phyloP scores from a whole-genome alignment of 2,888 invertebrate genomes.

The Drosophila greeni region DNA sequence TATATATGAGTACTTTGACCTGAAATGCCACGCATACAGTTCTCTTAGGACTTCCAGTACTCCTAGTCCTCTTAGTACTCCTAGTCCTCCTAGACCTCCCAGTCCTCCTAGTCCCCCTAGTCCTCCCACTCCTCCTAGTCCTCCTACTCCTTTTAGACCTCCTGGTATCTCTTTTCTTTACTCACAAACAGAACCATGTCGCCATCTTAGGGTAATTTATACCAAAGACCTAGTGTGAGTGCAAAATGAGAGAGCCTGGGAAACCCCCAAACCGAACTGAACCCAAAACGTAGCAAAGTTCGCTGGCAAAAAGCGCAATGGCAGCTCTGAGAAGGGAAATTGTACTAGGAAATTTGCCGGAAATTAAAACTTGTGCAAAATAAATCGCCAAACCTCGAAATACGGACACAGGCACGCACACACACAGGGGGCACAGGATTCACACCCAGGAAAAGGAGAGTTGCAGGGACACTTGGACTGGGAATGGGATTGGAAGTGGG shows the following conservation, averaged over 20 bases:
- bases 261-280: neutral
- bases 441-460: neutral
- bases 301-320: conserved; percentile 33
- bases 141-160: no score
- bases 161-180: neutral
- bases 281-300: conserved; percentile 9
- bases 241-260: neutral
- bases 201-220: conserved; percentile 34
- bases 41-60: no score
- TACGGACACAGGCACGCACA: conserved; percentile 30
- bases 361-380: conserved; percentile 77
- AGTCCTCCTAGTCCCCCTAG: neutral
- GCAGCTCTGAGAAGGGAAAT: conserved; percentile 69
- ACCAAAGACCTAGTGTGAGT: conserved; percentile 1
- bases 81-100: no score
- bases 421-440: no score
- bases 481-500: no score
- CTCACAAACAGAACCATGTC: conserved; percentile 21
- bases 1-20: conserved; percentile 35
- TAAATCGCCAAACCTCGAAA: conserved; percentile 72
- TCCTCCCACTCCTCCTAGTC: no score
- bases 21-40: neutral
- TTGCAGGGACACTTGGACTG: neutral
- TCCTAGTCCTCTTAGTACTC: no score
- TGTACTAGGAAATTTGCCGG: conserved; percentile 77